Evolutionary conservation across 2,797 vertebrate species (phyloP).

Genomic region (Sus cebifrons): DNA sequence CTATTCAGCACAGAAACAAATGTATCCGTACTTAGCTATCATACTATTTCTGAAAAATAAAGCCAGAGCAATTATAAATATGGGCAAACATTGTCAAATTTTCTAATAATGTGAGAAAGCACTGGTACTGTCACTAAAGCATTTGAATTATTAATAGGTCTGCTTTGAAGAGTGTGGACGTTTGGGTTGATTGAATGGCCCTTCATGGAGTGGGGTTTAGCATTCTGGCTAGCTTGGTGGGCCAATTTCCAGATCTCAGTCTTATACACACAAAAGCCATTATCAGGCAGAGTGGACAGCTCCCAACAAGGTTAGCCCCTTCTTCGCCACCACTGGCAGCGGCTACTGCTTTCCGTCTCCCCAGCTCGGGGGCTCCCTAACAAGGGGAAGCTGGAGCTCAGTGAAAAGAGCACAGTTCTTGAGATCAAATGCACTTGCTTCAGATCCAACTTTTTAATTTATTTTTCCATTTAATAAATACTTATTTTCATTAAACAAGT

Average conservation of each 20-base stretch:
- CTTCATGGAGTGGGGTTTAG: slow-evolving; percentile 59
- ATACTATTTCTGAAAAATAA: slow-evolving; percentile 68
- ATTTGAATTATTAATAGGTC: slow-evolving; percentile 69
- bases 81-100: slow-evolving; percentile 62
- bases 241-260: slow-evolving; percentile 65
- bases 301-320: slow-evolving; percentile 35
- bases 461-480: slow-evolving; percentile 54
- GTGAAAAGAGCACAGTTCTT: slow-evolving; percentile 18
- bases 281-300: slow-evolving; percentile 44
- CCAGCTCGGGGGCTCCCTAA: slow-evolving; percentile 35
- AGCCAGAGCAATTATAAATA: slow-evolving; percentile 65
- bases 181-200: slow-evolving; percentile 70
- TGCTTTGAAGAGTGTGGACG: slow-evolving; percentile 69
- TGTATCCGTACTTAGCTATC: neutral
- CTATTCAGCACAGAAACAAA: slow-evolving; percentile 52
- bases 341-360: slow-evolving; percentile 1
- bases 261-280: slow-evolving; percentile 63
- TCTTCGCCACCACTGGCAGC: neutral
- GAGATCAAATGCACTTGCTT: neutral
- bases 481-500: slow-evolving; percentile 17
- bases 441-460: neutral
- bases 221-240: slow-evolving; percentile 67
- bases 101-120: slow-evolving; percentile 71
- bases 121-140: slow-evolving; percentile 45
- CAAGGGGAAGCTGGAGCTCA: slow-evolving; percentile 10